Base-by-base conservation (phyloP, 1,140 invertebrate genomes). In the Samia ricini region DNA sequence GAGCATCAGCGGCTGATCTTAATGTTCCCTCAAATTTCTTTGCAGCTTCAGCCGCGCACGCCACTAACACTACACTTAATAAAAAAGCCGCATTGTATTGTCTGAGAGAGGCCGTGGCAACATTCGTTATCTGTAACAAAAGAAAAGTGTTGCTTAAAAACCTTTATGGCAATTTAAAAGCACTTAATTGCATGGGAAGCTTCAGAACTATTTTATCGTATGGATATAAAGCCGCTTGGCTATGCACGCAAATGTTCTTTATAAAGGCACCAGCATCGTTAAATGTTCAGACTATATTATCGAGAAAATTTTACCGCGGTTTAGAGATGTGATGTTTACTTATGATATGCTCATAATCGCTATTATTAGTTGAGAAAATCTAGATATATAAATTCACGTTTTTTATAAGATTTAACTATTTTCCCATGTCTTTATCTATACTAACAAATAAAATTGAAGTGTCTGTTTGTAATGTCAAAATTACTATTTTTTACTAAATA, bases 1-100 rank as follows among this genome's bases (percentile, higher is more conserved):
- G 88, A n/a, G 83, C 87, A 49, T 91, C 89, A n/a, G 79, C 85
- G 48, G 88, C 87, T 56, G 85, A 88, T 76, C 89, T 79, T 65
- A 90, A 68, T n/a, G 85, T 88, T 33, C 85, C 88, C 66, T 90
- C 88, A 58, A 90, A 90, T 61, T 84, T 88, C 69, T 88, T 87
- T 5, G 85, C 85, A 36, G 81, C 87, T 51, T 88, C 79, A 6
- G 76, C 87, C 54, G 84, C 81, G 63, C 69, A 87, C 59, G 76
- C 79, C 69, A 89, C 68, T 72, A 88, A 71, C 63, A 87, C 63
- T 71, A 89, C 71, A 83, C 81, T 83, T 60, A 89, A 66, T 71
- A 88, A 51, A n/a, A n/a, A 70, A 89, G 68, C 73, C 78, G 76
- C 87, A 89, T 89, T 69, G 74, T 89, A 59, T 63, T 72, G 55